These are phyloP conservation scores for Drosophila mulleri DNA, from an alignment of 2,888 invertebrate species.

Conservation along the genomic window DNA sequence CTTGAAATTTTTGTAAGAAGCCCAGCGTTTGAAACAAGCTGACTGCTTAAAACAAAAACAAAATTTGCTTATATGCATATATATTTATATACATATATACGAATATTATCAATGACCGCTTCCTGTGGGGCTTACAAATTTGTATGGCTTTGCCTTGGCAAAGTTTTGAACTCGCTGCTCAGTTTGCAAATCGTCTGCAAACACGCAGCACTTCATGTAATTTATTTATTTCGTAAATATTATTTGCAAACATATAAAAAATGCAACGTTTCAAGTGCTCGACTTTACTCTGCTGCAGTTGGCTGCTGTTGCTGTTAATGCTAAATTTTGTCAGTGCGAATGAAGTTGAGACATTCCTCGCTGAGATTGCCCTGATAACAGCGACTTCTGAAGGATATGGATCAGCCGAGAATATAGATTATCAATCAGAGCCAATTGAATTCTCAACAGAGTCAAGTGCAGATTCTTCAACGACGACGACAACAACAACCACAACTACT, in stretches of 20 bases:
- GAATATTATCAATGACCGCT: slow-evolving; percentile 25
- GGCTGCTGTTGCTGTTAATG: background rate
- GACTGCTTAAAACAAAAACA: too few species aligned
- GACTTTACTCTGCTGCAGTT: background rate
- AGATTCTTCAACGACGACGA: background rate
- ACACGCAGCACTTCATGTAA: background rate
- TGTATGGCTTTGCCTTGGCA: background rate
- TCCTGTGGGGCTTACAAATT: slow-evolving; percentile 25
- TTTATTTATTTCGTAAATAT: background rate
- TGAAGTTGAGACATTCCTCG: background rate
- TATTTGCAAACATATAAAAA: background rate
- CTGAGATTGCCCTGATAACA: accelerated
- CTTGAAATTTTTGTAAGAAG: too few species aligned
- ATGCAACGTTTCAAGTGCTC: slow-evolving; percentile 3
- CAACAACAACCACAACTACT: background rate
- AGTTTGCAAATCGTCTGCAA: slow-evolving; percentile 4
- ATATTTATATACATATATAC: too few species aligned
- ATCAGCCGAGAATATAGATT: too few species aligned
- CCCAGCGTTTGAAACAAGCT: too few species aligned
- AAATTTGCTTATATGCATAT: too few species aligned
- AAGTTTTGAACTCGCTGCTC: slow-evolving; percentile 1
- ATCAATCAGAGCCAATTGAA: background rate
- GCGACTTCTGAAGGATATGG: background rate
- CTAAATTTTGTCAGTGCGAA: background rate
- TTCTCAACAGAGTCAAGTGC: background rate